Base-by-base conservation (phyloP, 2,797 vertebrate genomes). In the Florisuga fusca region DNA sequence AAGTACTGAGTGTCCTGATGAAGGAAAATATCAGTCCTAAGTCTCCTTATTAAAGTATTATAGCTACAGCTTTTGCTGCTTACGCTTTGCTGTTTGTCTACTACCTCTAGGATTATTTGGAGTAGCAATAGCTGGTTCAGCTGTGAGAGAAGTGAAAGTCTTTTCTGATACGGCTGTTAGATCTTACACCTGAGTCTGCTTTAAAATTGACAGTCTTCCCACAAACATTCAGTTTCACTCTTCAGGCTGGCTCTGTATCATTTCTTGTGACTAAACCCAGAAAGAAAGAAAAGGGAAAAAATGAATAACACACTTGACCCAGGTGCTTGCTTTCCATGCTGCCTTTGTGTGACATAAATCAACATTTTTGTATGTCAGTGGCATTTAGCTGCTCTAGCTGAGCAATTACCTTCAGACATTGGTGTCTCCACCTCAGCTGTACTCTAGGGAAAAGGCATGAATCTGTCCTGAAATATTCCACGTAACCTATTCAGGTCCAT, bases 261-360 rank as follows among this genome's bases (percentile, higher is more conserved):
- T 79, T 93, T 82, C 71, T 90, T 92, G 38, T 94, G 88, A 93
- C 83, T 89, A 74, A 91, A 76, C 0, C 1, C 48, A 84, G 63
- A 45, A 79, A 63, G 19, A 79, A 86, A 88, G 25, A 18, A 51
- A 89, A 78, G 26, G 6, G 10, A 50, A 88, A 86, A 94, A 68
- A 11, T 23, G n/a, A 68, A 80, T 62, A 68, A 72, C 34, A 64
- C 45, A 78, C 38, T 94, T 94, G 93, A 96, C 90, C 59, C 92
- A 96, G 93, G 77, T 94, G 88, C 67, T 86, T 82, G 33, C 80
- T 87, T 96, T 94, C 83, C 55, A 64, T 34, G 80, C 86, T 87
- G 41, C 67, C 71, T 96, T 93, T 94, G 71, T 95, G 88, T 46
- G 90, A 93, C 88, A 94, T 89, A 94, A 94, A 96, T 95, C 90